phyloP scores from a whole-genome alignment of 2,113 vertebrate species.

The Scatophagus argus region DNA sequence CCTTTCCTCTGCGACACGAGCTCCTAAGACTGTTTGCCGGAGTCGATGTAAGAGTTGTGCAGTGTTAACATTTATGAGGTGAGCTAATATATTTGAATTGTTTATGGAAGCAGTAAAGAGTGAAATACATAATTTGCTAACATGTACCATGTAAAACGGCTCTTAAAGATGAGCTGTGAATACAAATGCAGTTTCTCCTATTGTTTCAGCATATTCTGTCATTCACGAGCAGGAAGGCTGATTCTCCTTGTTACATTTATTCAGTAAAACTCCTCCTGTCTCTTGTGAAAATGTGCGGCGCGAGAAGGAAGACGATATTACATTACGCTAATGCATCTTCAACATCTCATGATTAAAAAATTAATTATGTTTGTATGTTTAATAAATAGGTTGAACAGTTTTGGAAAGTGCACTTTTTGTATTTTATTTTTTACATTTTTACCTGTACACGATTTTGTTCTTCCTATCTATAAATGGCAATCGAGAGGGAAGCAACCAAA shows the following conservation, averaged over 20 bases:
- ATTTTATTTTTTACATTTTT: neutral
- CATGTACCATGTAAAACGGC: conserved; percentile 81
- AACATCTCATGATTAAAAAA: too few relatives aligned
- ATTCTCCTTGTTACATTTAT: conserved; percentile 22
- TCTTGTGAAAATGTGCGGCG: neutral
- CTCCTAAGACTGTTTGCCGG: conserved; percentile 53
- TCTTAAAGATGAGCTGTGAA: conserved; percentile 82
- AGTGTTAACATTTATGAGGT: conserved; percentile 80
- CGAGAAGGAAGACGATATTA: neutral
- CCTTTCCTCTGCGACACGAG: conserved; percentile 49
- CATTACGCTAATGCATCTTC: neutral
- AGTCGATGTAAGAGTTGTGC: conserved; percentile 56
- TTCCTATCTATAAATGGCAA: too few relatives aligned
- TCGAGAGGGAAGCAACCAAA: neutral
- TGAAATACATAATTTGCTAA: conserved; percentile 84
- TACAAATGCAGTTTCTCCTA: conserved; percentile 77
- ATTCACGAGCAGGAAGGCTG: conserved; percentile 42
- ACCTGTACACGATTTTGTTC: neutral
- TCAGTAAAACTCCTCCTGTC: conserved; percentile 32
- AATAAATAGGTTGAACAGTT: neutral
- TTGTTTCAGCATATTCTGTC: conserved; percentile 66
- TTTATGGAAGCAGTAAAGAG: conserved; percentile 87
- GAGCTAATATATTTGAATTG: conserved; percentile 83
- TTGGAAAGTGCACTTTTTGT: too few relatives aligned
- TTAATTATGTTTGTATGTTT: neutral